These are phyloP conservation scores for Pangasius mekongensis DNA, from an alignment of 2,797 vertebrate genomes.

Conservation along the genomic window DNA sequence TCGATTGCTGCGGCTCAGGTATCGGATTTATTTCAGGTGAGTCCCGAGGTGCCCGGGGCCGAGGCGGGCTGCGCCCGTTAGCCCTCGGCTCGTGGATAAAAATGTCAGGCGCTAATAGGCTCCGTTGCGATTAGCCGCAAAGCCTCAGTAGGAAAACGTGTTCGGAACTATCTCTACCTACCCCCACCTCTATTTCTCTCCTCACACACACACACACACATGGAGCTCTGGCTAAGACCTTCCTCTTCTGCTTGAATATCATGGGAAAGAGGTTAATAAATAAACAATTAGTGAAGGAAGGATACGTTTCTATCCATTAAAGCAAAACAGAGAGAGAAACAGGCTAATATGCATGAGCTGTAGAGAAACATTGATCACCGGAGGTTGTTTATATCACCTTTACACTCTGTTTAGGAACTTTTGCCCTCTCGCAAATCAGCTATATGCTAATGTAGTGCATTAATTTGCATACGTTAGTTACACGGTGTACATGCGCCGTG, in stretches of 20 bases:
- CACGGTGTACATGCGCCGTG: neutral
- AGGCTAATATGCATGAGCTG: slow-evolving; percentile 5
- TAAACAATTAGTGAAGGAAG: slow-evolving; percentile 68
- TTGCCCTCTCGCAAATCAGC: slow-evolving; percentile 32
- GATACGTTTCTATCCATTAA: slow-evolving; percentile 72
- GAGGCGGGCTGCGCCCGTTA: slow-evolving; percentile 59
- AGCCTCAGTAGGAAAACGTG: slow-evolving; percentile 75
- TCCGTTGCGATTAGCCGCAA: slow-evolving; percentile 81
- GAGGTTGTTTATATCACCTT: slow-evolving; percentile 32
- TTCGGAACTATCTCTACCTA: slow-evolving; percentile 75
- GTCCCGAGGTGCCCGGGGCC: slow-evolving; percentile 68
- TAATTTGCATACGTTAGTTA: slow-evolving; percentile 2
- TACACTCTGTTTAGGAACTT: slow-evolving; percentile 30
- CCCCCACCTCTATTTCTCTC: slow-evolving; percentile 51
- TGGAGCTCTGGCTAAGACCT: neutral
- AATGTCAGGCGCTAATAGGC: slow-evolving; percentile 82
- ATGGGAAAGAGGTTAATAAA: slow-evolving; percentile 66
- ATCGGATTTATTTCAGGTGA: slow-evolving; percentile 78
- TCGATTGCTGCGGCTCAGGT: slow-evolving; percentile 76
- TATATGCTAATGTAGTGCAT: slow-evolving; percentile 9
- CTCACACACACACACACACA: slow-evolving; percentile 17
- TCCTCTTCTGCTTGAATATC: slow-evolving; percentile 43
- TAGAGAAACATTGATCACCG: slow-evolving; percentile 14
- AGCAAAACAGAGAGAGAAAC: slow-evolving; percentile 25
- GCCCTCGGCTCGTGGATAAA: slow-evolving; percentile 75